phyloP scores from a whole-genome alignment of 1,140 invertebrate genomes.

The Drosophila busckii region DNA sequence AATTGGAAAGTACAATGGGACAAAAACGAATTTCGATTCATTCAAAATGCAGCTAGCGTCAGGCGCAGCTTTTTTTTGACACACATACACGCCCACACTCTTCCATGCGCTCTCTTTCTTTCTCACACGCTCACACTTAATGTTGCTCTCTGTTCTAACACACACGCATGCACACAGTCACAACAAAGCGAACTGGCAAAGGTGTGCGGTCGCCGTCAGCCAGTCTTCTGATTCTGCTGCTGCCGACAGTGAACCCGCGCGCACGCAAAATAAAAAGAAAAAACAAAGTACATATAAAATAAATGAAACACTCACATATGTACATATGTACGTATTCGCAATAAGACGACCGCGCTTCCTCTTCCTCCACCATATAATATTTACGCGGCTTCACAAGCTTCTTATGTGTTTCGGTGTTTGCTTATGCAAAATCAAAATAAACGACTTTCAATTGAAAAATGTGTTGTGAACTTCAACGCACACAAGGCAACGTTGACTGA shows the following conservation, averaged over 20 bases:
- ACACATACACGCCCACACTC: neutral
- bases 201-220: conserved; percentile 63
- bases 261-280: conserved; percentile 42
- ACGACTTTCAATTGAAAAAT: conserved; percentile 35
- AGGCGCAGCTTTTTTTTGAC: conserved; percentile 51
- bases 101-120: conserved; percentile 9
- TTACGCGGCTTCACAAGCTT: conserved; percentile 33
- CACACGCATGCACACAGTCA: conserved; percentile 12
- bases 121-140: neutral
- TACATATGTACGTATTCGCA: conserved; percentile 22
- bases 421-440: conserved; percentile 30
- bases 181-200: conserved; percentile 59
- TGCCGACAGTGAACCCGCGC: conserved; percentile 60
- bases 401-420: neutral
- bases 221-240: conserved; percentile 71
- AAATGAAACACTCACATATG: conserved; percentile 27
- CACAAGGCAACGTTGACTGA: too few relatives aligned
- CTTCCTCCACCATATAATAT: conserved; percentile 50
- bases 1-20: conserved; percentile 64
- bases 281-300: conserved; percentile 14
- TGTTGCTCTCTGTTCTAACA: conserved; percentile 53
- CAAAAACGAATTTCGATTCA: conserved; percentile 60
- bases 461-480: conserved; percentile 20
- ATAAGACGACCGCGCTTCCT: conserved; percentile 28
- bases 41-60: conserved; percentile 53